Base-by-base conservation (phyloP, 1,140 invertebrate genomes). In the Lepidurus apus region DNA sequence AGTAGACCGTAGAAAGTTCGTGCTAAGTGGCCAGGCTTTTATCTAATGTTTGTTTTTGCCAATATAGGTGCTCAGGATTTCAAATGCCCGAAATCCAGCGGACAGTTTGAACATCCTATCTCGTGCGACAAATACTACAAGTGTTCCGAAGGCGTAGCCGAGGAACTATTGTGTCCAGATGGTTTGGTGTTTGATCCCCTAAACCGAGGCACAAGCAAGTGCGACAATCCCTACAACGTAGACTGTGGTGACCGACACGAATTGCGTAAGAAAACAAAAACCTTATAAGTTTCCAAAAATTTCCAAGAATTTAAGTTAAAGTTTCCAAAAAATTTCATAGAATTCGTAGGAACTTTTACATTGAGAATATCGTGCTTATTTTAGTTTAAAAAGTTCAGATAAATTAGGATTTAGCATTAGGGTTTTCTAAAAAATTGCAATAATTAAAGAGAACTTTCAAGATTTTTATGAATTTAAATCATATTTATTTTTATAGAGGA, bases 51-150 rank as follows among this genome's bases (percentile, higher is more conserved):
- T 24, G 42, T 42, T 24, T 43, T 42, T 47, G 21, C 0, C 43
- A 17, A 47, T 65, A 43, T 42, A 47, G 10, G 84, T 92, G 91
- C 87, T 80, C 90, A 89, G 73, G 87, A 86, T 78, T 94, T 90
- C 86, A 89, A 90, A 83, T 95, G 93, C 83, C 93, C 93, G 17
- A 86, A 85, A 74, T 87, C 89, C 7, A 47, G 78, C 81, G 93
- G 93, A 7, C 90, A 92, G 82, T 95, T 91, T 83, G 91, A 92
- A 81, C 92, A 95, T 83, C 83, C 89, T 1, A 85, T 88, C 42
- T 93, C 94, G 83, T 95, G 93, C 82, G 93, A 95, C 86, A 95
- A 94, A 86, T 95, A 89, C 85, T 95, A 93, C 85, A 88, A 92
- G 44, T 95, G 94, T 83, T 84, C 86, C 0, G 92, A 95, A 80